Percentiles rank a stretch among this genome's conserved stretches.
phyloP scores from a whole-genome alignment of 2,888 invertebrate genomes.

The Spatulosminthurus flaviceps region DNA sequence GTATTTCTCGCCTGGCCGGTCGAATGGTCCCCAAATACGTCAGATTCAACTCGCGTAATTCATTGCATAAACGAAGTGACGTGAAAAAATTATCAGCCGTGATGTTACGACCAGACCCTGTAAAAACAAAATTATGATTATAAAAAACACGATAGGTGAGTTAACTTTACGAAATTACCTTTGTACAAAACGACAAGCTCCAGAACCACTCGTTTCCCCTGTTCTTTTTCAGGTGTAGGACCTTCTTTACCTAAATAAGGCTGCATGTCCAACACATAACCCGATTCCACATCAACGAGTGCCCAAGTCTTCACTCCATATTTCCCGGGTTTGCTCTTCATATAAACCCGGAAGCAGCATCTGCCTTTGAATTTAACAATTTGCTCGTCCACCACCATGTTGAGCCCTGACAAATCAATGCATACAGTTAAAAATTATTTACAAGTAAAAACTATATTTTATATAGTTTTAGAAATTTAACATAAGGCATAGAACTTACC shows the following conservation, averaged over 20 bases:
- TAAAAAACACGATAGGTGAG: not conserved
- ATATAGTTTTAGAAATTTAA: too few species aligned
- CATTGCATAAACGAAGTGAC: too few species aligned
- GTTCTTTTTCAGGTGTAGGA: not conserved
- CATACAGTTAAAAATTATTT: too few species aligned
- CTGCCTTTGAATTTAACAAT: not conserved
- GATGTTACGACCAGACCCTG: not conserved
- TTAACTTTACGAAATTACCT: not conserved
- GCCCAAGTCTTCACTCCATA: not conserved
- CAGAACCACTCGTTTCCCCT: not conserved
- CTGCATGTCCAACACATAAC: not conserved
- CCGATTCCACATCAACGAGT: not conserved
- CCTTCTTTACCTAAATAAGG: not conserved
- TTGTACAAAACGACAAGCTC: not conserved
- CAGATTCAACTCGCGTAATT: too few species aligned
- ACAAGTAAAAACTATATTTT: too few species aligned
- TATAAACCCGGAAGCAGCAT: not conserved
- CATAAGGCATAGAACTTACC: not conserved
- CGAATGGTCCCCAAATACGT: too few species aligned
- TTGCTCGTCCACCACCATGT: not conserved
- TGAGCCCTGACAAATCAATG: not conserved
- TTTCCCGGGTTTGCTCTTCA: not conserved
- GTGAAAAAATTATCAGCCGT: not conserved
- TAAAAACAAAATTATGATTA: not conserved
- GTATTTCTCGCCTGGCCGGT: too few species aligned